These are phyloP conservation scores for Nomada flava DNA, from an alignment of 2,888 invertebrate species.

Conservation along the genomic window DNA sequence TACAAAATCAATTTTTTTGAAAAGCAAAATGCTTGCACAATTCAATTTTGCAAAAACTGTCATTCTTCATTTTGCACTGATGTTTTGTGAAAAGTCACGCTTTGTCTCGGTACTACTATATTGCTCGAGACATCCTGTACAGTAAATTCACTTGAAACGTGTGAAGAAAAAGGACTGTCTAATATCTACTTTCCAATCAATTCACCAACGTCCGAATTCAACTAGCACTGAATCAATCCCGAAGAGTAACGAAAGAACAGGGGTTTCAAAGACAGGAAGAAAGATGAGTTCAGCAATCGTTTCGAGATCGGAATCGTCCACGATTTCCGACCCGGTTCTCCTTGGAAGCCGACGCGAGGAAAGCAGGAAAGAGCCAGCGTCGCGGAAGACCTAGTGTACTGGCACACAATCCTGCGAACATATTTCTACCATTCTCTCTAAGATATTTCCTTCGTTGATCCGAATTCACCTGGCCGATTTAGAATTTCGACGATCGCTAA, in stretches of 20 bases:
- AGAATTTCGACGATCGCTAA: constrained; percentile 3
- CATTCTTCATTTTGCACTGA: too few relatives aligned
- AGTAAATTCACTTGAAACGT: too few relatives aligned
- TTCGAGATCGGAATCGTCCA: not conserved
- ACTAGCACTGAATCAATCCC: not conserved
- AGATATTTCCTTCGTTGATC: constrained; percentile 18
- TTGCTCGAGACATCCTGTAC: too few relatives aligned
- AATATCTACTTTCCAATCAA: too few relatives aligned
- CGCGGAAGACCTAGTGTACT: constrained; percentile 64
- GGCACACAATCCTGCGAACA: constrained; percentile 29
- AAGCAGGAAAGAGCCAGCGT: constrained; percentile 34
- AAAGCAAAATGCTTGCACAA: too few relatives aligned
- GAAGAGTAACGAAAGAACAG: not conserved
- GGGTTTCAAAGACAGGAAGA: not conserved
- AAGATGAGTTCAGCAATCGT: not conserved
- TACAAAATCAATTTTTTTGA: too few relatives aligned
- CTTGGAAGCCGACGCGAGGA: constrained; percentile 3
- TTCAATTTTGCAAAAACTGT: too few relatives aligned
- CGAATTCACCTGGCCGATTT: constrained; percentile 8
- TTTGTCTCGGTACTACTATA: too few relatives aligned
- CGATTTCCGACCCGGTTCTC: not conserved
- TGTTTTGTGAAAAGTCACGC: too few relatives aligned
- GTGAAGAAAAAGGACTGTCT: too few relatives aligned
- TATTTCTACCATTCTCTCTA: constrained; percentile 26
- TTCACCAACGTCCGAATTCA: not conserved